Percentiles rank a stretch among this genome's conserved stretches.
phyloP scores from a whole-genome alignment of 2,888 invertebrate genomes.

The Adineta ricciae region DNA sequence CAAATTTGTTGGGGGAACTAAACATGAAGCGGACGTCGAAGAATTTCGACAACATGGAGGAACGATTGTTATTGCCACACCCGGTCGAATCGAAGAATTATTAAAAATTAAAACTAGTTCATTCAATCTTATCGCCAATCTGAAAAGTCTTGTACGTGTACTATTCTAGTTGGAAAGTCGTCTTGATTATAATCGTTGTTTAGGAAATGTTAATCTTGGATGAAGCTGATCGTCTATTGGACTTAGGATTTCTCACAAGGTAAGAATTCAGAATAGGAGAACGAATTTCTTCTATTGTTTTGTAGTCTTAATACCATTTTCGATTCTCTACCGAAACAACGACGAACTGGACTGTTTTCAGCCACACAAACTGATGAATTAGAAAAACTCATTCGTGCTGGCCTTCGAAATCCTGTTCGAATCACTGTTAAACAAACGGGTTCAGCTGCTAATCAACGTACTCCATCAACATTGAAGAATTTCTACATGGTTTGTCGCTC shows the following conservation, averaged over 20 bases:
- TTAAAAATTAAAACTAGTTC: slow-evolving; percentile 39
- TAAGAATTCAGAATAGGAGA: background rate
- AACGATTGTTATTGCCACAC: slow-evolving; percentile 83
- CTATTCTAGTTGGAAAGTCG: no score
- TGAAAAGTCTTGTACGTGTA: slow-evolving; percentile 17
- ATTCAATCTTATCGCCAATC: background rate
- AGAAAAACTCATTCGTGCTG: slow-evolving; percentile 78
- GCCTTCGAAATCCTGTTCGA: slow-evolving; percentile 78
- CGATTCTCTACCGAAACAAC: slow-evolving; percentile 75
- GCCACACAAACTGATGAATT: slow-evolving; percentile 94
- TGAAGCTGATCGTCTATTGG: slow-evolving; percentile 86
- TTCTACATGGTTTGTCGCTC: background rate
- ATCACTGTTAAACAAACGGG: slow-evolving; percentile 77
- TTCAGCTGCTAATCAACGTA: slow-evolving; percentile 41
- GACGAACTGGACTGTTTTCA: slow-evolving; percentile 92
- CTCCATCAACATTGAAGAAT: slow-evolving; percentile 51
- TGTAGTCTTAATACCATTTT: slow-evolving; percentile 71
- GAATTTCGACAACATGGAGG: slow-evolving; percentile 59
- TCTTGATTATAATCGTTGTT: slow-evolving; percentile 37
- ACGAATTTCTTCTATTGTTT: background rate
- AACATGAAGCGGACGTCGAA: slow-evolving; percentile 65
- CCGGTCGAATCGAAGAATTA: slow-evolving; percentile 80
- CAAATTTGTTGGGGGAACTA: slow-evolving; percentile 66
- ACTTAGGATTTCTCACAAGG: slow-evolving; percentile 70
- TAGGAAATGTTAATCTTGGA: slow-evolving; percentile 81